Evolutionary conservation across 2,113 vertebrate genomes (phyloP), one percentile per base, ranked within the genome.

Genomic region (Periophthalmodon schlosseri): DNA sequence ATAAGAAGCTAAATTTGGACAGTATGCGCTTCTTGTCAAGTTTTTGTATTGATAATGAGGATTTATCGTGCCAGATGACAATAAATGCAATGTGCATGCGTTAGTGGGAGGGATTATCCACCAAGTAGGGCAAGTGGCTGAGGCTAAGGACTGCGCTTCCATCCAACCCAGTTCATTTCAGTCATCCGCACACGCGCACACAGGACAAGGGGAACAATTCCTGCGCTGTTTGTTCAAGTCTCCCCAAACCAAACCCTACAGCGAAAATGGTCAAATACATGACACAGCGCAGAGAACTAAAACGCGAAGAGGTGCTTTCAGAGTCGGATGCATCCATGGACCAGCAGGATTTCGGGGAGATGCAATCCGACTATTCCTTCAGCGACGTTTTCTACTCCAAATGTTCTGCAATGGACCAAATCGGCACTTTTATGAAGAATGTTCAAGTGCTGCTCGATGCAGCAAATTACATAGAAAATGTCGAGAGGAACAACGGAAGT

Each of bases 401-500:
- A 79, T 95, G 94, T 88, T 95, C 95, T 91, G 93, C 95, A 93
- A 94, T 95, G 91, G 94, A 95, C 85, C 94, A 92, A 75, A 95
- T 96, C 93, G 94, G 93, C 93, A 96, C 96, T 93, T 97, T 97
- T 80, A 94, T 96, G 89, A 95, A 95, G 93, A 97, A 96, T 88
- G 96, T 97, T 87, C 96, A 97, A 91, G 95, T 96, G 86, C 90
- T 97, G 86, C 94, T 97, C 89, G 95, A 97, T 86, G 96, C 96
- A 58, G 96, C 96, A 79, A 93, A 93, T 91, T 96, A 96, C 93
- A 93, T 97, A 91, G 96, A 97, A 87, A 94, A 94, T 86, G 86
- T 94, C 86, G 96, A 96, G 93, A 96, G 95, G 92, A 96, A 91
- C 93, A 95, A 95, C 92, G 96, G 96, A 95, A 97, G 96, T 97